Evolutionary conservation across 2,113 vertebrate genomes (phyloP), one percentile per base, ranked within the genome.

Genomic region (Accipiter cooperii): DNA sequence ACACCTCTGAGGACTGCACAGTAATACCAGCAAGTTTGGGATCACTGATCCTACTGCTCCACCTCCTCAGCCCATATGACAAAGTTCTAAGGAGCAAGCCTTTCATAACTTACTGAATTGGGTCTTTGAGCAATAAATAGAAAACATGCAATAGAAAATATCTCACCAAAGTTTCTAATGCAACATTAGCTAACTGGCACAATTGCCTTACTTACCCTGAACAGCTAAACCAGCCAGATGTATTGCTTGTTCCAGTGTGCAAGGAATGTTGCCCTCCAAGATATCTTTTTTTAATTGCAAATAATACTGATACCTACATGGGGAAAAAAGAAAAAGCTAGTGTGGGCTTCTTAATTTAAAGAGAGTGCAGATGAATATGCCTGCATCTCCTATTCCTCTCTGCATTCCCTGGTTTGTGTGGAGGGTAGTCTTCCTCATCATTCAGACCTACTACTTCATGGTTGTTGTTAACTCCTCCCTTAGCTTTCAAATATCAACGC

Each of bases 211-310:
- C 87, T 98, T 98, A 99, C 99, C 99, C 98, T 99, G 99, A 96
- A 99, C 99, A 90, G 99, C 99, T 96, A 99, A 98, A 91, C 99
- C 99, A 89, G 99, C 99, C 97, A 99, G 98, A 86, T 98, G 99
- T 96, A 99, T 98, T 80, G 99, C 99, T 98, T 99, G 99, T 84
- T 99, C 99, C 84, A 99, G 96, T 4, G 99, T 98, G 97, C 99
- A 99, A 75, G 99, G 98, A 98, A 99, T 99, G 96, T 97, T 98
- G 83, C 99, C 99, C 93, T 99, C 99, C 97, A 99, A 98, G 97
- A 99, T 98, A 95, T 99, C 99, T 96, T 99, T 99, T 98, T 99
- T 99, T 96, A 99, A 95, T 81, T 99, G 99, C 51, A 99, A 98
- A 92, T 99, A 99, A 99, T 99, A 99, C 98, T 99, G 99, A 98